These are phyloP conservation scores for Falcunculus frontatus DNA, from an alignment of 2,113 vertebrate genomes.

Conservation along the genomic window DNA sequence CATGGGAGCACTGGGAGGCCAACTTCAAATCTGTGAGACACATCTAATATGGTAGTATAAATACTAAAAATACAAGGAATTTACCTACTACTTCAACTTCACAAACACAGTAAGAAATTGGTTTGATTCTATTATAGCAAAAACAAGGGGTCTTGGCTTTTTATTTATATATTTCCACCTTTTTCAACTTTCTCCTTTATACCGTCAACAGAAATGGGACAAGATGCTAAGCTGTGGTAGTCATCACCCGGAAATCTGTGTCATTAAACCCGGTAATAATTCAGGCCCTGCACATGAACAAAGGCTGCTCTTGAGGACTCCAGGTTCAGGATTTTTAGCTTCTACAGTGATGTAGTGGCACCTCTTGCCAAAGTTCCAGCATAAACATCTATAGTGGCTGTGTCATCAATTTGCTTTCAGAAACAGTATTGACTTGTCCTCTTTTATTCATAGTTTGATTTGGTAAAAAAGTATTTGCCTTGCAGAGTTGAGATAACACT, in stretches of 20 bases:
- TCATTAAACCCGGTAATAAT: background rate
- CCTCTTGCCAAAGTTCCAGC: background rate
- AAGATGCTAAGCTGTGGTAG: background rate
- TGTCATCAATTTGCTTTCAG: background rate
- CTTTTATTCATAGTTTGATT: background rate
- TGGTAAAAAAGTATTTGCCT: background rate
- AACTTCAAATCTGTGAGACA: background rate
- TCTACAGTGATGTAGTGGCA: background rate
- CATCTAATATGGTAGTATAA: background rate
- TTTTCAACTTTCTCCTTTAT: background rate
- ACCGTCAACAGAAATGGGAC: background rate
- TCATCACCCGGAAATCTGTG: background rate
- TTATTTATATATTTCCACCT: background rate
- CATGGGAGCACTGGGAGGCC: background rate
- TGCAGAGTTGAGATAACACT: background rate
- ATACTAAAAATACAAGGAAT: background rate
- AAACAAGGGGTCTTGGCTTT: background rate
- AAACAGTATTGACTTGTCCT: background rate
- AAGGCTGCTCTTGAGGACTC: background rate
- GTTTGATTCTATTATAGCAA: background rate
- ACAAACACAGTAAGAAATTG: background rate
- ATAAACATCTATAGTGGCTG: background rate
- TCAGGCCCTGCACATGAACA: background rate
- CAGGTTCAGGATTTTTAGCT: background rate
- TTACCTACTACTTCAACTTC: background rate